Percentiles rank a stretch among this genome's conserved stretches.
Conservation (phyloP, 1,140 invertebrate species). For the Drosophila subobscura region DNA sequence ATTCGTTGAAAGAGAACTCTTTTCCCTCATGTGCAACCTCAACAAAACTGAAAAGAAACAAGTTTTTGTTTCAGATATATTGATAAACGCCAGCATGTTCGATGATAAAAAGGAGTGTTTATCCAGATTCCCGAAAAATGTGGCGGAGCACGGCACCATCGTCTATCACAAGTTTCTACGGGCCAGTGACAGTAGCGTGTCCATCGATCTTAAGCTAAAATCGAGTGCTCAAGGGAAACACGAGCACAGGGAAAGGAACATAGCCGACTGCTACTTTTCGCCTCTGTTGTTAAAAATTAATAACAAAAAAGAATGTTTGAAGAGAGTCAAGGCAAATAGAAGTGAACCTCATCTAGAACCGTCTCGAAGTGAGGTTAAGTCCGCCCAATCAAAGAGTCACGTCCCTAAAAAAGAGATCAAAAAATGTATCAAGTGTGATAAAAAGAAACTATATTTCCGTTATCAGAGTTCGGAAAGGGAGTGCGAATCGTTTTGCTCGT, state of each 20-base stretch:
- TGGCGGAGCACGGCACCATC: slow-evolving; percentile 35
- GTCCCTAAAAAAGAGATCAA: not conserved
- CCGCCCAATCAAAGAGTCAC: slow-evolving; percentile 14
- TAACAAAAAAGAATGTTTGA: slow-evolving; percentile 34
- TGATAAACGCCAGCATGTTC: slow-evolving; percentile 64
- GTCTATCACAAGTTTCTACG: slow-evolving; percentile 49
- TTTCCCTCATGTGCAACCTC: slow-evolving; percentile 66
- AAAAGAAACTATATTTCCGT: slow-evolving; percentile 50
- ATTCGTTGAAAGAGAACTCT: slow-evolving; percentile 66
- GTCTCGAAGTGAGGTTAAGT: slow-evolving; percentile 1
- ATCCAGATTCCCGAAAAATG: slow-evolving; percentile 37
- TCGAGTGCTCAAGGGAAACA: not conserved
- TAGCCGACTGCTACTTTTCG: slow-evolving; percentile 38
- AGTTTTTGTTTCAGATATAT: slow-evolving; percentile 66
- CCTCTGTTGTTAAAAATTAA: slow-evolving; percentile 29
- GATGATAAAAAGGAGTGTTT: slow-evolving; percentile 51
- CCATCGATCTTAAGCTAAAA: slow-evolving; percentile 21
- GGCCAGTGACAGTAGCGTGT: slow-evolving; percentile 6
- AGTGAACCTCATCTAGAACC: slow-evolving; percentile 1
- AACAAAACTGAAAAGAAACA: slow-evolving; percentile 65
- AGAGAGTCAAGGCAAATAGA: slow-evolving; percentile 19
- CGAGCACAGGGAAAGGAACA: not conserved
- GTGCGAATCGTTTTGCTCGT: slow-evolving; percentile 39
- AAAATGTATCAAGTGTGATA: slow-evolving; percentile 50
- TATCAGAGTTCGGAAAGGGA: slow-evolving; percentile 33